Base-by-base conservation (phyloP, 2,113 vertebrate species). In the Porphyrio hochstetteri region DNA sequence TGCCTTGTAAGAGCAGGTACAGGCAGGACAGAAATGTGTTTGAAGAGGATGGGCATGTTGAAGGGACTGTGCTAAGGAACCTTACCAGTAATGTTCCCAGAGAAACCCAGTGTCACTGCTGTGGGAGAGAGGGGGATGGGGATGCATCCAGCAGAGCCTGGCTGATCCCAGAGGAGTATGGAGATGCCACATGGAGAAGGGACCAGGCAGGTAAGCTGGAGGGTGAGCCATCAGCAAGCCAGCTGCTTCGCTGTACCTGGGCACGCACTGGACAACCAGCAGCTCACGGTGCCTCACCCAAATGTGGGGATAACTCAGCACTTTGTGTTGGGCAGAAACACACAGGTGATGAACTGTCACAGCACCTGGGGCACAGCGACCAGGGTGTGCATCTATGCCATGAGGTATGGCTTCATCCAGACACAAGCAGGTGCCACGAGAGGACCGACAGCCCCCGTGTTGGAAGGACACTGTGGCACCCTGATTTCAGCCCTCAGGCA, bases 181-280 rank as follows among this genome's bases (percentile, higher is more conserved):
- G 48, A 68, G 46, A 11, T 50, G 35, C 5, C 38, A 23, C 16
- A 7, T 2, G 15, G 59, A 56, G 65, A n/a, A 31, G 38, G 23
- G 31, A 44, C 5, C 7, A 24, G 44, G 21, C 57, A 36, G 23
- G 31, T 20, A 21, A 72, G 46, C 11, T 0, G 2, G 38, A 72
- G 38, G 12, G 24, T 55, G 28, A 87, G 35, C 5, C 31, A 28
- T 35, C 71, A 87, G 46, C 42, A 36, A 7, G 38, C 25, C 65
- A 67, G 13, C 21, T 1, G 1, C 35, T 36, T 25, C 65, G 25
- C 0, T 0, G 46, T 25, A 44, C 53, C 33, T 28, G 46, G 28
- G 31, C 60, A 74, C 0, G 2, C 40, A 44, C 8, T 42, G 65
- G 46, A 6, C 23, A 44, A 35, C 0, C 0, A 79, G 53, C 28